These are phyloP conservation scores for Ophioderma brevispina DNA, from an alignment of 35 echinoderm and acorn worm genomes.

Conservation along the genomic window DNA sequence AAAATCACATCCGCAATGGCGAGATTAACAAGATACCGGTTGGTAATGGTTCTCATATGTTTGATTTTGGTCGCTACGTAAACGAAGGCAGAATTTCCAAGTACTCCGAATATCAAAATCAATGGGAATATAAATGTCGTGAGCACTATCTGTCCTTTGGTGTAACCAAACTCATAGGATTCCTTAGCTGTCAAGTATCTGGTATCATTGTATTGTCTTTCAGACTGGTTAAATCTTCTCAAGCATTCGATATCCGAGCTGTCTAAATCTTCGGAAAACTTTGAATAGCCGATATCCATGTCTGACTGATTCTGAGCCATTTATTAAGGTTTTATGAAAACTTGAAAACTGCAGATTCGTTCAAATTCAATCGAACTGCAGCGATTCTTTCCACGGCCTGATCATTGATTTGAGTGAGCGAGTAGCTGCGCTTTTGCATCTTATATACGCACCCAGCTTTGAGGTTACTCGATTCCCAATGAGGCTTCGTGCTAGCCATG, in stretches of 20 bases:
- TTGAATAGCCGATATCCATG: no score
- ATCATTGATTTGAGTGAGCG: no score
- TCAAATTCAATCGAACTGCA: no score
- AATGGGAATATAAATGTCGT: constrained; percentile 23
- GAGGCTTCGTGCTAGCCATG: no score
- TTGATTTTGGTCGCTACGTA: constrained; percentile 31
- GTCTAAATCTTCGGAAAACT: background rate
- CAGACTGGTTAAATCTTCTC: background rate
- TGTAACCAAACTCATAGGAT: background rate
- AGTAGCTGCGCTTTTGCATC: no score
- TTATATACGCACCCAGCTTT: no score
- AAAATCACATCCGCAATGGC: constrained; percentile 54
- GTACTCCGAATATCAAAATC: constrained; percentile 18
- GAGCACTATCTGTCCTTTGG: background rate
- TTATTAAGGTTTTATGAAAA: no score
- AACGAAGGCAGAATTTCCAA: constrained; percentile 39
- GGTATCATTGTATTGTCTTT: background rate
- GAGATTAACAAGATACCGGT: constrained; percentile 39
- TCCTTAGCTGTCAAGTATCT: background rate
- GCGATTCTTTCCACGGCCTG: no score
- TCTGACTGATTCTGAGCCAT: no score
- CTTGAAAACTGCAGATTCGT: no score
- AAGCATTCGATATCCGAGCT: background rate
- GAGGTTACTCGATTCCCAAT: no score
- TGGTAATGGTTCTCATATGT: constrained; percentile 43